These are phyloP conservation scores for Andricus curvator DNA, from an alignment of 2,888 invertebrate species.

Conservation along the genomic window DNA sequence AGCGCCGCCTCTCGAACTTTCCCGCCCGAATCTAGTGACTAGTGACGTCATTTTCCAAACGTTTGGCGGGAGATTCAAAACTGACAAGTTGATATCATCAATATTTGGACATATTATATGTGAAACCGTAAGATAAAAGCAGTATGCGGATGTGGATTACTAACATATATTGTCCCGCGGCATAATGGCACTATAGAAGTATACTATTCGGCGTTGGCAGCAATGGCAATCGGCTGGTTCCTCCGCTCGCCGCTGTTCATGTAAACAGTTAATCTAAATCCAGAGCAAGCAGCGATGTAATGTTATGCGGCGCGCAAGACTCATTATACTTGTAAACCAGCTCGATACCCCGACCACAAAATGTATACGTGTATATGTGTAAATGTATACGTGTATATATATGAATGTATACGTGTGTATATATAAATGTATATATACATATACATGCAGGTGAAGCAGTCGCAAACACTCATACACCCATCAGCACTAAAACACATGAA, in stretches of 20 bases:
- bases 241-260: slow-evolving; percentile 64
- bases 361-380: slow-evolving; percentile 39
- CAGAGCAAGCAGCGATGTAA: slow-evolving; percentile 77
- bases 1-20: too few species aligned
- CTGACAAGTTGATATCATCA: neutral
- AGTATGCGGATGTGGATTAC: slow-evolving; percentile 35
- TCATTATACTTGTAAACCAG: slow-evolving; percentile 79
- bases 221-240: slow-evolving; percentile 67
- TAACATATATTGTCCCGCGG: slow-evolving; percentile 31
- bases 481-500: slow-evolving; percentile 43
- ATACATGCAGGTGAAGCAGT: slow-evolving; percentile 47
- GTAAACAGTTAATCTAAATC: slow-evolving; percentile 78
- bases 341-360: slow-evolving; percentile 72
- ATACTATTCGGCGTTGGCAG: slow-evolving; percentile 56
- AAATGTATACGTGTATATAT: slow-evolving; percentile 42
- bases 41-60: neutral
- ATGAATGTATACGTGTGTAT: too few species aligned
- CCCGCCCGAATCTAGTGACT: neutral
- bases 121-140: neutral
- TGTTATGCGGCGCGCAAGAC: slow-evolving; percentile 78
- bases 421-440: slow-evolving; percentile 6
- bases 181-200: slow-evolving; percentile 23
- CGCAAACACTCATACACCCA: slow-evolving; percentile 51
- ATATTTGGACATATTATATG: neutral
- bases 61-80: neutral